A percentile compares a stretch with the other conserved stretches of the same genome.
These are phyloP conservation scores for Macrosoma leucophasiata DNA, from an alignment of 2,888 invertebrate genomes.

Conservation along the genomic window DNA sequence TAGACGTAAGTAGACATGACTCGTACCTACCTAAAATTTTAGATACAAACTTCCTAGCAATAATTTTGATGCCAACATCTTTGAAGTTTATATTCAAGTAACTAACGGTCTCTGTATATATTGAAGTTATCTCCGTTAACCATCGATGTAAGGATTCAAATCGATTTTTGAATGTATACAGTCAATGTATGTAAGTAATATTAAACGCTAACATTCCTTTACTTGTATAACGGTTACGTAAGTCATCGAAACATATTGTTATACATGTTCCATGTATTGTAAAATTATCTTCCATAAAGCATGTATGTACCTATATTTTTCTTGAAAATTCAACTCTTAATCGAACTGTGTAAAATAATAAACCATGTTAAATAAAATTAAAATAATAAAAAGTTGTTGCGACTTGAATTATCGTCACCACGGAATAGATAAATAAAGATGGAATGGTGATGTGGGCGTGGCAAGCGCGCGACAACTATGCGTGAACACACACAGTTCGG, in stretches of 20 bases:
- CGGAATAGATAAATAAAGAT: too few relatives aligned
- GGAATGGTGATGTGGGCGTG: too few relatives aligned
- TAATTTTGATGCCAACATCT: conserved; percentile 69
- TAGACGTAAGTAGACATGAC: conserved; percentile 67
- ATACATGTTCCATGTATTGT: too few relatives aligned
- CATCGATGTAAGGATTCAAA: conserved; percentile 45
- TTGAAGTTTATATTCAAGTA: conserved; percentile 52
- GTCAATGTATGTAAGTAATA: conserved; percentile 49
- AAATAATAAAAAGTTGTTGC: too few relatives aligned
- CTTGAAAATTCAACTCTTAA: too few relatives aligned
- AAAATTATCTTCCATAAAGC: conserved; percentile 22
- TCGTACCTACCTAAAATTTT: conserved; percentile 64
- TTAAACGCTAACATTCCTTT: conserved; percentile 72
- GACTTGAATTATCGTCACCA: conserved; percentile 2
- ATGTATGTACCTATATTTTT: too few relatives aligned
- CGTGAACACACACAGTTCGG: too few relatives aligned
- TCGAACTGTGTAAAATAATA: too few relatives aligned
- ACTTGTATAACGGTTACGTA: conserved; percentile 32
- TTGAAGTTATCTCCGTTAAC: conserved; percentile 51
- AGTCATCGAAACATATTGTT: conserved; percentile 18
- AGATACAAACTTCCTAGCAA: conserved; percentile 65
- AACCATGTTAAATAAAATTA: too few relatives aligned
- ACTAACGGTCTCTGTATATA: conserved; percentile 61
- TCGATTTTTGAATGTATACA: conserved; percentile 49
- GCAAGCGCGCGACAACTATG: too few relatives aligned